Base-by-base conservation (phyloP, 1,140 invertebrate genomes). In the Drosophila busckii region DNA sequence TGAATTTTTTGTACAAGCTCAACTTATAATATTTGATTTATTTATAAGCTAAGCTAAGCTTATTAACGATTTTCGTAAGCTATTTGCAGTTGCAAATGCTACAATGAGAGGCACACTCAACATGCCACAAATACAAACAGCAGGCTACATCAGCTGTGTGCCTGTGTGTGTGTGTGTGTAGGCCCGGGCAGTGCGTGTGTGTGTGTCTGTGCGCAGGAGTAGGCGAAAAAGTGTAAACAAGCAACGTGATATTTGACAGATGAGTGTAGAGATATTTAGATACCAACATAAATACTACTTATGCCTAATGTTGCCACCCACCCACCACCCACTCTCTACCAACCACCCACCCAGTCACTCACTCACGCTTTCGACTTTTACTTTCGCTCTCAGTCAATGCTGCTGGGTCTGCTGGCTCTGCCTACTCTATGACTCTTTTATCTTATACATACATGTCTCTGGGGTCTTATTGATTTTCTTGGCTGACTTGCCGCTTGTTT, bases 201-300 rank as follows among this genome's bases (percentile, higher is more conserved):
- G 49, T 63, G 37, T 62, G 32, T 26, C 22, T 29, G 45, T 13
- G 32, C 28, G 26, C 38, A 49, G 55, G n/a, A n/a, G n/a, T n/a
- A n/a, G n/a, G n/a, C n/a, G n/a, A n/a, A n/a, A n/a, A 35, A 58
- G 63, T 66, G 63, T 66, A 66, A 66, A 66, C 63, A 66, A 61
- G 63, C 65, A 66, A 66, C 63, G 61, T 66, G 63, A 66, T 66
- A 66, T 66, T 66, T 66, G 63, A 66, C 63, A 66, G 63, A 66
- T 66, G 61, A 65, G 63, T 65, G 61, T 65, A n/a, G n/a, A 66
- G 63, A 66, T 66, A 66, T 66, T 66, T 66, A 66, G 63, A 66
- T 65, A 65, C 60, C 37, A 65, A 64, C 62, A 65, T 65, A 65
- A 65, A 65, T 64, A 66, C 31, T 65, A 65, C 62, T 64, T 66